phyloP scores from a whole-genome alignment of 2,113 vertebrate genomes.

The Zapus hudsonius region DNA sequence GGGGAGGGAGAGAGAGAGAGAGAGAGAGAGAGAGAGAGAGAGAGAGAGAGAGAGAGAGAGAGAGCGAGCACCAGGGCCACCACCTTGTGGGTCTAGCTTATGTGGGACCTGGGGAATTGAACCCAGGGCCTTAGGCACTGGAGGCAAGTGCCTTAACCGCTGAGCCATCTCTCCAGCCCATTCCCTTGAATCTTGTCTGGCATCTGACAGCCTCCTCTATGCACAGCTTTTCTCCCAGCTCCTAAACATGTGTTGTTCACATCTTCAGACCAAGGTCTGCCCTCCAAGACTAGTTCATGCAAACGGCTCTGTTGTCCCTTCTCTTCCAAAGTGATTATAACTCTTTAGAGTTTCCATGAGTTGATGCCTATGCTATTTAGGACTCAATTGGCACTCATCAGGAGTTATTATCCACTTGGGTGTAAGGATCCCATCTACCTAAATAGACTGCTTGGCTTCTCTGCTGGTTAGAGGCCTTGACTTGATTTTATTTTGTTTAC shows the following conservation, averaged over 20 bases:
- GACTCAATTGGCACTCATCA: background rate
- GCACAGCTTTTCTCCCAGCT: background rate
- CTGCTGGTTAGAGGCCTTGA: background rate
- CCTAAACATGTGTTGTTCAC: background rate
- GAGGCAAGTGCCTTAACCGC: too few species aligned
- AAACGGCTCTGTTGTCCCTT: background rate
- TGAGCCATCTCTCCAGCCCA: too few species aligned
- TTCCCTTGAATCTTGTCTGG: too few species aligned
- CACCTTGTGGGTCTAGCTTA: too few species aligned
- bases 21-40: too few species aligned
- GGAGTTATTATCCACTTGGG: background rate
- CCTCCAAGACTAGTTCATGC: background rate
- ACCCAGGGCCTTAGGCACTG: too few species aligned
- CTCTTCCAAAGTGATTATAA: background rate
- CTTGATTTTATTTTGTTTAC: constrained; percentile 16
- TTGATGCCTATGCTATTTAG: background rate
- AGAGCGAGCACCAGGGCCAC: too few species aligned
- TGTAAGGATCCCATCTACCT: background rate
- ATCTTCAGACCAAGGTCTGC: background rate
- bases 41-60: too few species aligned
- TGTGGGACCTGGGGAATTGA: too few species aligned
- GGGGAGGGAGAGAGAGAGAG: too few species aligned
- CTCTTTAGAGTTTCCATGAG: background rate
- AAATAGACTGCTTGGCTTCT: background rate
- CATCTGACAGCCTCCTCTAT: background rate